Percentiles rank a stretch among this genome's conserved stretches.
Conservation (phyloP, 2,888 invertebrate species). For the Aspidapion aeneum region DNA sequence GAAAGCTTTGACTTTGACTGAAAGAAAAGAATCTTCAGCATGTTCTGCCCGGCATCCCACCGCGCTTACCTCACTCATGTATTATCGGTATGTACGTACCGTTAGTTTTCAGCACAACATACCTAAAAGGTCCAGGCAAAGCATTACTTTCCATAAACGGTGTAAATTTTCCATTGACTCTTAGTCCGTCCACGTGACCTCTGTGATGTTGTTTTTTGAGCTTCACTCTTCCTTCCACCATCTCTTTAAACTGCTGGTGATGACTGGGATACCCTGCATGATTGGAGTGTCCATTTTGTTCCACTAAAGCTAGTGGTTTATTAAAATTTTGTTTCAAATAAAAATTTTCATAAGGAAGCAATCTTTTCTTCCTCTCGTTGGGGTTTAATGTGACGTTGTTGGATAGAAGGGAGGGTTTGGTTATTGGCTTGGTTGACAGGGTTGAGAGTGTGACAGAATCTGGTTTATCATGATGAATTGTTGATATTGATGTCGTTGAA, state of each 20-base stretch:
- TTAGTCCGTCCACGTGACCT: background rate
- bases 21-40: too few relatives aligned
- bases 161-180: constrained; percentile 42
- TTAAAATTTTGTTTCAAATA: constrained; percentile 58
- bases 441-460: constrained; percentile 23
- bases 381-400: constrained; percentile 38
- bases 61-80: too few relatives aligned
- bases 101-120: too few relatives aligned
- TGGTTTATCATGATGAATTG: constrained; percentile 44
- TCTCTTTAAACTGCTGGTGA: background rate
- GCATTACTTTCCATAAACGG: constrained; percentile 55
- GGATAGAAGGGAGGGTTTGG: background rate
- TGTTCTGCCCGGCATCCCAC: too few relatives aligned
- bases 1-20: too few relatives aligned
- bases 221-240: background rate
- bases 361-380: constrained; percentile 66
- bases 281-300: background rate
- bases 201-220: constrained; percentile 9
- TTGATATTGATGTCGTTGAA: constrained; percentile 36
- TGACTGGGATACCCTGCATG: background rate
- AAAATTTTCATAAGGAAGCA: constrained; percentile 82
- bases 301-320: constrained; percentile 29
- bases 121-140: constrained; percentile 54
- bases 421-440: constrained; percentile 14
- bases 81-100: too few relatives aligned